A percentile compares a stretch with the other conserved stretches of the same genome.
These are phyloP conservation scores for Rugalucina vietnamica DNA, from an alignment of 2,888 invertebrate species.

Conservation along the genomic window DNA sequence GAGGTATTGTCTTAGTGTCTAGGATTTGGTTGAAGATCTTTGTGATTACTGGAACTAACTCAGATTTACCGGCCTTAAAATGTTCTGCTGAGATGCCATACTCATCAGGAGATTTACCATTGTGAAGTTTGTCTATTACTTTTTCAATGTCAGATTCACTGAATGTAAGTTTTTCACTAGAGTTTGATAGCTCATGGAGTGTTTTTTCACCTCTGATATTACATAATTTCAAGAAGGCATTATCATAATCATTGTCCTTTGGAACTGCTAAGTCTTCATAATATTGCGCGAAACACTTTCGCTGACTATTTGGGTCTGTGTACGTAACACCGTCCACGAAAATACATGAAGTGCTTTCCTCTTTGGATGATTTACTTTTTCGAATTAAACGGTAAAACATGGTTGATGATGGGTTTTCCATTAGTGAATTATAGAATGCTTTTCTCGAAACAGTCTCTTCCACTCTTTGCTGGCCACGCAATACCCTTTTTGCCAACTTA, in stretches of 20 bases:
- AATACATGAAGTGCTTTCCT: neutral
- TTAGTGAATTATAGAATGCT: neutral
- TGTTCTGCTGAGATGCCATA: constrained; percentile 17
- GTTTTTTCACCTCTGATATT: neutral
- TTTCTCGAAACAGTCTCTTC: neutral
- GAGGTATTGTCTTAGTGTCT: neutral
- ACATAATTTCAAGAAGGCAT: neutral
- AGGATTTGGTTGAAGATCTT: constrained; percentile 4
- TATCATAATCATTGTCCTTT: constrained; percentile 20
- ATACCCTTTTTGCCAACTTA: neutral
- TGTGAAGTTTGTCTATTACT: constrained; percentile 9
- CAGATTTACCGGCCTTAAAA: neutral
- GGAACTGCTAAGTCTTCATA: constrained; percentile 23
- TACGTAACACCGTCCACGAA: neutral
- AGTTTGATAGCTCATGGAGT: neutral
- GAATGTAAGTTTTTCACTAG: neutral
- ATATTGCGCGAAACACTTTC: constrained; percentile 6
- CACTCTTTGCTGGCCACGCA: neutral
- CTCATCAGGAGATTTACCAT: constrained; percentile 15
- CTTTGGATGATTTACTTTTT: neutral
- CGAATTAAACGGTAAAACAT: constrained; percentile 9
- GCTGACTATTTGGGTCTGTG: neutral
- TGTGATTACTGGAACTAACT: neutral
- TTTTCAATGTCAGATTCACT: neutral
- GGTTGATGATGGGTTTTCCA: constrained; percentile 4